These are phyloP conservation scores for Darevskia mixta DNA, from an alignment of 2,797 vertebrate species.

Conservation along the genomic window DNA sequence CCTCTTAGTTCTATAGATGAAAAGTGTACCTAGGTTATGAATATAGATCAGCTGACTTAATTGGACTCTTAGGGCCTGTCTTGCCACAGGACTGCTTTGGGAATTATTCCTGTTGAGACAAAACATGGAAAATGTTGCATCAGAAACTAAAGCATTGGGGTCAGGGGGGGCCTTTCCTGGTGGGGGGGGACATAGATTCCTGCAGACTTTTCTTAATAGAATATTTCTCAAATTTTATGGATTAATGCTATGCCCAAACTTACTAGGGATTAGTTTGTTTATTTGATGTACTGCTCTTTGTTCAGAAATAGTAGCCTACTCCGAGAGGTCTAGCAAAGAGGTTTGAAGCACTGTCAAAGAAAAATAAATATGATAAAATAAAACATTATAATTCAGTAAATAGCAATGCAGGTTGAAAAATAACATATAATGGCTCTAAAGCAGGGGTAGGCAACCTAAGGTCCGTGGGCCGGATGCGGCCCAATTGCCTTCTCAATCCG, in stretches of 20 bases:
- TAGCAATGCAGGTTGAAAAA: neutral
- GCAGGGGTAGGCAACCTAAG: too few relatives aligned
- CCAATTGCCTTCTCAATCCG: too few relatives aligned
- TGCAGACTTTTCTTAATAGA: neutral
- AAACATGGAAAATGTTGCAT: slow-evolving; percentile 13
- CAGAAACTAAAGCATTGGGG: neutral
- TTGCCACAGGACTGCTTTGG: neutral
- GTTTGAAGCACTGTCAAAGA: neutral
- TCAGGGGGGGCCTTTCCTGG: too few relatives aligned
- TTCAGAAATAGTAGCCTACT: neutral
- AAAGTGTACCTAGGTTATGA: neutral
- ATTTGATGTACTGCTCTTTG: neutral
- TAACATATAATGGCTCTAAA: neutral
- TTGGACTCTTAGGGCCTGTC: slow-evolving; percentile 15
- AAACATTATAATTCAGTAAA: neutral
- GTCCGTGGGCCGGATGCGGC: too few relatives aligned
- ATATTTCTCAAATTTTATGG: neutral
- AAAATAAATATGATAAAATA: neutral
- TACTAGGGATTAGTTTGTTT: neutral
- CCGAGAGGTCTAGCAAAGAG: neutral
- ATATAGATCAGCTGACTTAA: slow-evolving; percentile 19
- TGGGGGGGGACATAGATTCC: neutral
- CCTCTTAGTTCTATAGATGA: neutral
- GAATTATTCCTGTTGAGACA: neutral
- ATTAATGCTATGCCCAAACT: neutral